Evolutionary conservation across 2,888 invertebrate genomes (phyloP).

Genomic region (Busseola fusca): DNA sequence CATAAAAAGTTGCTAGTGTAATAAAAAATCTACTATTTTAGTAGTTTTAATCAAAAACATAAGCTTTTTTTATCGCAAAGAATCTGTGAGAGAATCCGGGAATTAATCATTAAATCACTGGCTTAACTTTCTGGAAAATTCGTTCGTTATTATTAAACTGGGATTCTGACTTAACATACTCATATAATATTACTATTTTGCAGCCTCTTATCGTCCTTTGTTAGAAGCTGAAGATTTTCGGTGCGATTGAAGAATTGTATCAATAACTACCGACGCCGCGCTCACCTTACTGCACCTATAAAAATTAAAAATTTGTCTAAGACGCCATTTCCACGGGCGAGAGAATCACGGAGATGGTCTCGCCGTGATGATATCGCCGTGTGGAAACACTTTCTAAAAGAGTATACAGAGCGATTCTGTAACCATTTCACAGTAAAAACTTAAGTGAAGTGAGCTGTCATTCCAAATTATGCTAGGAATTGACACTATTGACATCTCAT

Average conservation of each 20-base stretch:
- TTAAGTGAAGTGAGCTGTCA: no score
- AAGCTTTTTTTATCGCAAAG: not conserved
- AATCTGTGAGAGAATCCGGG: not conserved
- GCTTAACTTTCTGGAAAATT: not conserved
- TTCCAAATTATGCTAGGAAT: no score
- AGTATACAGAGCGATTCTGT: no score
- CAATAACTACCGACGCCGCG: conserved; percentile 78
- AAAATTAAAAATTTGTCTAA: not conserved
- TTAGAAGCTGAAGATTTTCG: conserved; percentile 67
- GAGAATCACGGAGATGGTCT: no score
- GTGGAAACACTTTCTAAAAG: no score
- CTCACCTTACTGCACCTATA: conserved; percentile 79
- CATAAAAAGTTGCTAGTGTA: conserved; percentile 14
- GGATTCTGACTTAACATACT: not conserved
- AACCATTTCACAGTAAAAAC: no score
- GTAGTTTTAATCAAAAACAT: conserved; percentile 16
- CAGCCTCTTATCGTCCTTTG: conserved; percentile 60
- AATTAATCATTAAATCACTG: not conserved
- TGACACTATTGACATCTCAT: no score
- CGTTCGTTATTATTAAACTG: conserved; percentile 8
- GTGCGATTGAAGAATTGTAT: conserved; percentile 76
- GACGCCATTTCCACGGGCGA: no score
- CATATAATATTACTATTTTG: conserved; percentile 12
- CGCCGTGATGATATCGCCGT: no score
- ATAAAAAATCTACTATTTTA: conserved; percentile 35